These are phyloP conservation scores for Casuarius casuarius DNA, from an alignment of 2,113 vertebrate genomes.

Conservation along the genomic window DNA sequence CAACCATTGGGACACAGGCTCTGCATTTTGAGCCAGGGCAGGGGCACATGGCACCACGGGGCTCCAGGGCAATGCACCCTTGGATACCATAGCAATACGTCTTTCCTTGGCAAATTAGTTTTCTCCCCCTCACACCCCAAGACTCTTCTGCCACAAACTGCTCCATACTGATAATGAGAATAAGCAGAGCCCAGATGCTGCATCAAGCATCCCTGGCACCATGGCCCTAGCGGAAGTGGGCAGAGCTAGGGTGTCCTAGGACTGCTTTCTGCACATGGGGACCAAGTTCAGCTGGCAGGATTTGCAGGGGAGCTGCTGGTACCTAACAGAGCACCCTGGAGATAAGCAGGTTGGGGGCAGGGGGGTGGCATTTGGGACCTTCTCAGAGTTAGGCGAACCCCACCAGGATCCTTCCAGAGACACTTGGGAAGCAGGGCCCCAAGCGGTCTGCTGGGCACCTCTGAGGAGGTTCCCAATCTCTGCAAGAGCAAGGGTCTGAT, in stretches of 20 bases:
- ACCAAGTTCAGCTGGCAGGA: neutral
- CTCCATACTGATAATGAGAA: neutral
- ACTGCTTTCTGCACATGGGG: neutral
- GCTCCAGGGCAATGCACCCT: accelerated
- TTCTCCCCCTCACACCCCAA: accelerated
- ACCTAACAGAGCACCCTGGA: neutral
- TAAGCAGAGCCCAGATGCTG: neutral
- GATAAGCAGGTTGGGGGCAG: neutral
- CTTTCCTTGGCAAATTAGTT: accelerated
- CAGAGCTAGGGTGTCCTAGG: neutral
- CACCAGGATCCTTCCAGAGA: neutral
- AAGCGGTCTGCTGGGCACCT: neutral
- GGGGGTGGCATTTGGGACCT: neutral
- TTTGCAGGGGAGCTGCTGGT: neutral
- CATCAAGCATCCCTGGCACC: accelerated
- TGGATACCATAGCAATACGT: accelerated
- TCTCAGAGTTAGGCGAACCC: neutral
- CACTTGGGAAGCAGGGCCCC: neutral
- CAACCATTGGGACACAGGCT: neutral
- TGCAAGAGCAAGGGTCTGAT: neutral
- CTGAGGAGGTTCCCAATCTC: neutral
- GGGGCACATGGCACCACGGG: neutral
- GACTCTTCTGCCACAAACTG: no score
- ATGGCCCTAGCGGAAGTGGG: neutral
- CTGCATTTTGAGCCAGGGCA: neutral